phyloP scores from a whole-genome alignment of 2,888 invertebrate genomes.

The Gibbula magus region DNA sequence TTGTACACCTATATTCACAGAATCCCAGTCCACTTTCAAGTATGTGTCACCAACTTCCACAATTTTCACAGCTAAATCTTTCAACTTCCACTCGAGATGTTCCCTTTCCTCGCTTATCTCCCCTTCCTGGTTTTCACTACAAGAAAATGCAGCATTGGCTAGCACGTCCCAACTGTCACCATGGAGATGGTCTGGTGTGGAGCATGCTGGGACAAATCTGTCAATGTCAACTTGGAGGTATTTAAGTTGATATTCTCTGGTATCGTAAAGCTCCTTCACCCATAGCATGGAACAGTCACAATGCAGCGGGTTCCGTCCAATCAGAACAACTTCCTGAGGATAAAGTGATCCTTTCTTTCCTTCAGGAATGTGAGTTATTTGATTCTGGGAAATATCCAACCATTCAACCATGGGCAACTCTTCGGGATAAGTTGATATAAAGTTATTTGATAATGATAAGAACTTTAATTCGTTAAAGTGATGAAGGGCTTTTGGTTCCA shows the following conservation, averaged over 20 bases:
- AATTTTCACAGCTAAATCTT: constrained; percentile 34
- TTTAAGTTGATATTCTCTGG: constrained; percentile 52
- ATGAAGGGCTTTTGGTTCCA: constrained; percentile 36
- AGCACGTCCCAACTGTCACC: constrained; percentile 51
- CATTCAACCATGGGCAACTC: constrained; percentile 45
- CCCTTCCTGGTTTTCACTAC: constrained; percentile 27
- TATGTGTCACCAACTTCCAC: constrained; percentile 32
- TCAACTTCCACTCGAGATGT: constrained; percentile 14
- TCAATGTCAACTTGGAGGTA: constrained; percentile 36
- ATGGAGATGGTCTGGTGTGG: constrained; percentile 38
- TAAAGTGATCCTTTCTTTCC: constrained; percentile 39
- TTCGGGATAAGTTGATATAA: constrained; percentile 37
- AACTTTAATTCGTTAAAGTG: constrained; percentile 34
- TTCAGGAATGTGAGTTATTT: constrained; percentile 37
- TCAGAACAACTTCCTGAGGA: constrained; percentile 47
- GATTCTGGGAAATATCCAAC: constrained; percentile 49
- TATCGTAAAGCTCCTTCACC: constrained; percentile 52
- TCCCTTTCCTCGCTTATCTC: constrained; percentile 23
- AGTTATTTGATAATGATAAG: constrained; percentile 44
- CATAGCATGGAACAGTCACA: constrained; percentile 50
- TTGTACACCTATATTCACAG: neutral
- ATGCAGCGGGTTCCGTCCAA: constrained; percentile 48
- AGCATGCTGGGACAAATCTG: constrained; percentile 53
- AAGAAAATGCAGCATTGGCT: constrained; percentile 50
- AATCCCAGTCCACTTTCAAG: constrained; percentile 41